These are phyloP conservation scores for Lasioglossum pauxillum DNA, from an alignment of 2,888 invertebrate genomes.

Conservation along the genomic window DNA sequence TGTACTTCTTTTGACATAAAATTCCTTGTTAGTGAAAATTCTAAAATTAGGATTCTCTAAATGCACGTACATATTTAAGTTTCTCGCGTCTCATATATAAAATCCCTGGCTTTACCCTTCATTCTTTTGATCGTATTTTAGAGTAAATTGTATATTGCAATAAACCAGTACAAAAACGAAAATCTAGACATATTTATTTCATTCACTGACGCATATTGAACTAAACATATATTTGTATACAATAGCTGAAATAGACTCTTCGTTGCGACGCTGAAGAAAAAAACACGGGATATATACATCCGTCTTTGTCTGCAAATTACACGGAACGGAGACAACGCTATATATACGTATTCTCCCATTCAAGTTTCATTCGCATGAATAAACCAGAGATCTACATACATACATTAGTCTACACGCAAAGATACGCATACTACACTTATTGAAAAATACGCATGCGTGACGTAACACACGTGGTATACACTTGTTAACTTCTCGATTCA, in stretches of 20 bases:
- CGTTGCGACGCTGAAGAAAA: neutral
- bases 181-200: neutral
- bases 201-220: neutral
- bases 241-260: neutral
- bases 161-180: neutral
- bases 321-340: slow-evolving; percentile 6
- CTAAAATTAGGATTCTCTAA: neutral
- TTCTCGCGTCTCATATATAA: neutral
- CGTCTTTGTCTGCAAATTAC: slow-evolving; percentile 6
- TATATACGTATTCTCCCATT: slow-evolving; percentile 28
- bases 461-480: slow-evolving; percentile 6
- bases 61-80: neutral
- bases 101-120: neutral
- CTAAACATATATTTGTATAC: neutral
- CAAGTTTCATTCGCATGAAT: slow-evolving; percentile 31
- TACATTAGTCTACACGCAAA: neutral
- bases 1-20: neutral
- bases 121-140: neutral
- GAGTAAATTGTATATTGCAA: neutral
- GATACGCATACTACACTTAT: slow-evolving; percentile 24
- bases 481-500: too few relatives aligned
- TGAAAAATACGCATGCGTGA: slow-evolving; percentile 18
- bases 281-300: neutral
- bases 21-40: neutral
- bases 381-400: neutral